Base-by-base conservation (phyloP, 2,888 invertebrate genomes). In the Blastobasis lacticolella region DNA sequence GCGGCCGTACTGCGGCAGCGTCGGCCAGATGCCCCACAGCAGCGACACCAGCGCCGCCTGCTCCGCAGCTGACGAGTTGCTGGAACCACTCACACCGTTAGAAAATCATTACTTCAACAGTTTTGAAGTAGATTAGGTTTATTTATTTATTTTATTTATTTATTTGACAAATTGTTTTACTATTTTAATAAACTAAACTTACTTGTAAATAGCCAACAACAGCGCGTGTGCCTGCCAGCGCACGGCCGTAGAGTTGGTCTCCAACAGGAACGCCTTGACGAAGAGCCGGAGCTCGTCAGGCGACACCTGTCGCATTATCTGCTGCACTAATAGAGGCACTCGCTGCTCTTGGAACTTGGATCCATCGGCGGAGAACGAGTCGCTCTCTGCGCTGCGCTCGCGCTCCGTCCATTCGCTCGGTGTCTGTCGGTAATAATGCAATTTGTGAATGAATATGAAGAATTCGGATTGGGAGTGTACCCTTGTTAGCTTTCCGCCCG, bases 141-240 rank as follows among this genome's bases (percentile, higher is more conserved):
- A n/a, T n/a, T n/a, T n/a, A n/a, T n/a, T n/a, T n/a, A n/a, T n/a
- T n/a, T n/a, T n/a, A n/a, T n/a, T n/a, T n/a, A n/a, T n/a, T n/a
- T n/a, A n/a, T n/a, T n/a, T n/a, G n/a, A n/a, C n/a, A n/a, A n/a
- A n/a, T n/a, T n/a, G n/a, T n/a, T n/a, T n/a, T n/a, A n/a, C n/a
- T n/a, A n/a, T n/a, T n/a, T n/a, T n/a, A n/a, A n/a, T n/a, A n/a
- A n/a, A n/a, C n/a, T 9, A 41, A 10, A 75, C 90, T 86, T 75
- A 92, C 91, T 94, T 94, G 74, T 96, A 96, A 59, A 97, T 92
- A 0, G 96, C 94, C 37, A 94, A 89, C 40, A 96, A 88, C 2
- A 97, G 84, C 0, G 95, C 94, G 76, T 99, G 98, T 0, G 97
- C 97, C 80, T 98, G 97, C 98, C 98, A 98, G 54, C 99, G 93